Percentiles rank a stretch among this genome's conserved stretches.
Conservation (phyloP, 2,113 vertebrate genomes). For the Charadrius vociferus region DNA sequence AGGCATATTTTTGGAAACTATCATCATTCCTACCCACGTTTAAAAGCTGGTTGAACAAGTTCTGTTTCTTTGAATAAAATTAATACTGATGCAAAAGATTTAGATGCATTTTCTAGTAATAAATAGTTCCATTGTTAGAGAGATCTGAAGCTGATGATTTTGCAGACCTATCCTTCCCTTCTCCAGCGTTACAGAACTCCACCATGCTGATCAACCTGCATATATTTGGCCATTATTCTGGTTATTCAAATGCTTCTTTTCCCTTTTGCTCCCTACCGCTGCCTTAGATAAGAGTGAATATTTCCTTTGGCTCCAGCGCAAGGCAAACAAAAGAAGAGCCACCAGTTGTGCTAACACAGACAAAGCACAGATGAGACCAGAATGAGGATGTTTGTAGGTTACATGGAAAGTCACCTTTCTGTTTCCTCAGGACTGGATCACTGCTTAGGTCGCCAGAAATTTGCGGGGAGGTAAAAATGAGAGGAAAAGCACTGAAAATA, state of each 20-base stretch:
- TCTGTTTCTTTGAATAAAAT: neutral
- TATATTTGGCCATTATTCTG: neutral
- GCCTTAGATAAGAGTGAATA: neutral
- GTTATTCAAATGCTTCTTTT: neutral
- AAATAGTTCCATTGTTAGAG: neutral
- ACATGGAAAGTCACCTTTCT: neutral
- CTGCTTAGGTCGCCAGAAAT: neutral
- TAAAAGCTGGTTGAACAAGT: neutral
- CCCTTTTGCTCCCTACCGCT: neutral
- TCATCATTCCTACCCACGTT: neutral
- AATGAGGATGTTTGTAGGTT: neutral
- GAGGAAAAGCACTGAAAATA: neutral
- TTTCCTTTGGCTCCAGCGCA: neutral
- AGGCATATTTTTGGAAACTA: neutral
- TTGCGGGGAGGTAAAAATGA: neutral
- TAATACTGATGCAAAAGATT: neutral
- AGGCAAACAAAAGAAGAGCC: neutral
- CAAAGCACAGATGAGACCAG: neutral
- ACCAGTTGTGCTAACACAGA: neutral
- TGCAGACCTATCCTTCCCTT: neutral
- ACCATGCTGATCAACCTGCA: neutral
- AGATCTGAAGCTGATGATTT: neutral
- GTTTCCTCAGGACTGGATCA: neutral
- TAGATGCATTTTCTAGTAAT: neutral
- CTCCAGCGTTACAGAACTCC: neutral